Conservation (phyloP, 2,888 invertebrate species). For the Biston betularia region DNA sequence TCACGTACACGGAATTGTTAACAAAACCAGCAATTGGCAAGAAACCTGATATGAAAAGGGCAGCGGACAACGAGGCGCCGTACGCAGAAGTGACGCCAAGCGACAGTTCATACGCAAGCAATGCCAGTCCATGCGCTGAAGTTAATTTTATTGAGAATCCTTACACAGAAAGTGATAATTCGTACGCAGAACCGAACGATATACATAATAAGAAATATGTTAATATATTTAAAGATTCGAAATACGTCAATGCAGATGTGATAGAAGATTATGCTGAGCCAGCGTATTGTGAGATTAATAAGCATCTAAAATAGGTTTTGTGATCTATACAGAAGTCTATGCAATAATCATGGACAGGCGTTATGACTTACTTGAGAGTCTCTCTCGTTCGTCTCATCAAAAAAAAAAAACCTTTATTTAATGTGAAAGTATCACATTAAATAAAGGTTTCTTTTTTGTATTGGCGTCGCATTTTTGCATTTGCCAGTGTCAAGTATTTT, state of each 20-base stretch:
- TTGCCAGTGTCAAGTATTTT: too few relatives aligned
- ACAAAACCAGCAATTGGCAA: neutral
- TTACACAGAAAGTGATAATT: conserved; percentile 5
- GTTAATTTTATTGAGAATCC: neutral
- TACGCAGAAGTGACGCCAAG: neutral
- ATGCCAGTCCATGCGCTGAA: conserved; percentile 1
- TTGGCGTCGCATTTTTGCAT: too few relatives aligned
- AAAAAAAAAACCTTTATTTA: too few relatives aligned
- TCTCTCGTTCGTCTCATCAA: too few relatives aligned
- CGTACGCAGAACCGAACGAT: neutral
- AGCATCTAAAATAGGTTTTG: neutral
- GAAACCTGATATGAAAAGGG: neutral
- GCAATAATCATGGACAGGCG: too few relatives aligned
- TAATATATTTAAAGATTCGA: conserved; percentile 6
- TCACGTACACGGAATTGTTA: neutral
- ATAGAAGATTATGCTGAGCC: conserved; percentile 12
- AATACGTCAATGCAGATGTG: neutral
- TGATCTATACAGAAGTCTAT: too few relatives aligned
- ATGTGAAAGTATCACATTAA: too few relatives aligned
- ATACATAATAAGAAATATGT: neutral
- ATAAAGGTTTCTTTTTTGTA: too few relatives aligned
- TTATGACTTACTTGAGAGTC: too few relatives aligned
- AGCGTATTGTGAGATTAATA: conserved; percentile 10
- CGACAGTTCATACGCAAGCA: neutral
- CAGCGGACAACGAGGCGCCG: neutral